phyloP scores from a whole-genome alignment of 2,888 invertebrate genomes.

The Himalopsyche anomala region DNA sequence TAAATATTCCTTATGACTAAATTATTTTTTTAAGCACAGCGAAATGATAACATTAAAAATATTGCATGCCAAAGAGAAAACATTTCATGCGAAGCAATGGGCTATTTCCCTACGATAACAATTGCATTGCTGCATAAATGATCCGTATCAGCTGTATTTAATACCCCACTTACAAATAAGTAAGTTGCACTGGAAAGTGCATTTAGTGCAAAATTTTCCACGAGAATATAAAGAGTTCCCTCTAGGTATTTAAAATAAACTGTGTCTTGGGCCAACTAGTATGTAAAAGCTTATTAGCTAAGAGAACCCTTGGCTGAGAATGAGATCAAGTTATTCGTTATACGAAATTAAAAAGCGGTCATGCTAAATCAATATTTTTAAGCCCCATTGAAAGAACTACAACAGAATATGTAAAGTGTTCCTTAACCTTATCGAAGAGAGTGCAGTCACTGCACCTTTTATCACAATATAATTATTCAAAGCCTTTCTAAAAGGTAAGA shows the following conservation, averaged over 20 bases:
- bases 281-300: neutral
- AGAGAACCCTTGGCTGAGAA: too few relatives aligned
- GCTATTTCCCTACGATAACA: neutral
- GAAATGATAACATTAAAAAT: neutral
- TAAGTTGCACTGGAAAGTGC: neutral
- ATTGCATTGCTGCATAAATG: constrained; percentile 19
- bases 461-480: too few relatives aligned
- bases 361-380: too few relatives aligned
- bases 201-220: neutral
- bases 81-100: neutral
- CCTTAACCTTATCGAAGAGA: too few relatives aligned
- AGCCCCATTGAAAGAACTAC: too few relatives aligned
- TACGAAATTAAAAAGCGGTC: too few relatives aligned
- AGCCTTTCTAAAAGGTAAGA: too few relatives aligned
- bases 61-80: neutral
- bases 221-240: neutral
- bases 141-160: neutral
- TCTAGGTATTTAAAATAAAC: neutral
- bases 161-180: constrained; percentile 1
- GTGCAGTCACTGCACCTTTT: too few relatives aligned
- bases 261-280: neutral
- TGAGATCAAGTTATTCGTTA: too few relatives aligned
- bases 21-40: too few relatives aligned
- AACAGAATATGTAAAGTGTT: too few relatives aligned
- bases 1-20: too few relatives aligned